Conservation (phyloP, 2,888 invertebrate species). For the Yponomeuta cagnagella region DNA sequence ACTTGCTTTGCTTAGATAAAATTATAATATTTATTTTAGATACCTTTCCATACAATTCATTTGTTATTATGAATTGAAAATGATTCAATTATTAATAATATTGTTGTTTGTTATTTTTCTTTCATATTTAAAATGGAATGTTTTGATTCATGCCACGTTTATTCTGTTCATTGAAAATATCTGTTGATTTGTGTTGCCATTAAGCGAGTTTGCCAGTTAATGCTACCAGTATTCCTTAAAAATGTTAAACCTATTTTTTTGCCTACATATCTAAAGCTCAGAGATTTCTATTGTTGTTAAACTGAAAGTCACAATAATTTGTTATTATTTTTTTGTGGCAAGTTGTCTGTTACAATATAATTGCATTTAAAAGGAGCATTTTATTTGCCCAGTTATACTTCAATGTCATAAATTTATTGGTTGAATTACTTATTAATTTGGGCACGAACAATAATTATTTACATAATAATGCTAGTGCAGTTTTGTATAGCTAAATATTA, state of each 20-base stretch:
- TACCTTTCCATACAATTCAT: slow-evolving; percentile 6
- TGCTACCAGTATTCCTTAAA: slow-evolving; percentile 10
- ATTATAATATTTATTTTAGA: slow-evolving; percentile 19
- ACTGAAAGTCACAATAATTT: slow-evolving; percentile 8
- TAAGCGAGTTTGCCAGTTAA: neutral
- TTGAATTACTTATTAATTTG: neutral
- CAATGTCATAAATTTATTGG: neutral
- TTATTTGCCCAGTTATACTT: slow-evolving; percentile 16
- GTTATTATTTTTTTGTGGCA: neutral
- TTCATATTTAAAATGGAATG: too few relatives aligned
- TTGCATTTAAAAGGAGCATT: slow-evolving; percentile 36
- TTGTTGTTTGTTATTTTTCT: too few relatives aligned
- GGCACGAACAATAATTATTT: too few relatives aligned
- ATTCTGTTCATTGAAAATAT: too few relatives aligned
- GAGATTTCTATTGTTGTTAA: slow-evolving; percentile 9
- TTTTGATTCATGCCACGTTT: too few relatives aligned
- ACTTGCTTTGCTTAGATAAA: too few relatives aligned
- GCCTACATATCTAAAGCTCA: slow-evolving; percentile 19
- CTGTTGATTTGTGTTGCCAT: too few relatives aligned
- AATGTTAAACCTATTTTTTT: neutral
- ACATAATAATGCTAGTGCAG: neutral
- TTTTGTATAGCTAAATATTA: neutral
- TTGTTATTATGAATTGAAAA: too few relatives aligned
- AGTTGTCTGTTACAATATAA: slow-evolving; percentile 22
- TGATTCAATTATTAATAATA: too few relatives aligned